Conservation (phyloP, 2,113 vertebrate species). For the Brienomyrus longianalis region DNA sequence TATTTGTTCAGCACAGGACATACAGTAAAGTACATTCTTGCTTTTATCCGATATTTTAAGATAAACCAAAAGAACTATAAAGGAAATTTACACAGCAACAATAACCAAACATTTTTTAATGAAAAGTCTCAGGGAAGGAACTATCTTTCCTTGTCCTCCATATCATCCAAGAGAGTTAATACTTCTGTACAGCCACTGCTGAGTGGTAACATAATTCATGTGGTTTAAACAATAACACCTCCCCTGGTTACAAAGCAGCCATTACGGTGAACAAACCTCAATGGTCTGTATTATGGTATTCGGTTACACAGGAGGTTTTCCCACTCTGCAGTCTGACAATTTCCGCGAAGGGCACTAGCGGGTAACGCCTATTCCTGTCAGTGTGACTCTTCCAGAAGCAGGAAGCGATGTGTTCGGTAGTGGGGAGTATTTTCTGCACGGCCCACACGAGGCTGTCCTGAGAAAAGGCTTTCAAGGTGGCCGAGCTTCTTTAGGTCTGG, state of each 20-base stretch:
- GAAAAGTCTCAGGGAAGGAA: slow-evolving; percentile 4
- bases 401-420: slow-evolving; percentile 51
- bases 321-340: slow-evolving; percentile 1
- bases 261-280: neutral
- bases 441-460: slow-evolving; percentile 69
- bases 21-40: slow-evolving; percentile 21
- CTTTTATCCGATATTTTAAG: slow-evolving; percentile 4
- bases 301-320: neutral
- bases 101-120: slow-evolving; percentile 13
- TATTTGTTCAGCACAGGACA: slow-evolving; percentile 23
- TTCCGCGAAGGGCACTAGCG: slow-evolving; percentile 33
- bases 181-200: neutral
- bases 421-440: slow-evolving; percentile 41
- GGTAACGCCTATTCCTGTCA: slow-evolving; percentile 30
- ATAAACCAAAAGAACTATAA: neutral
- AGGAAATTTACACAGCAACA: slow-evolving; percentile 21
- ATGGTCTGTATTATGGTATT: neutral
- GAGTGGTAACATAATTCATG: neutral
- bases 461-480: slow-evolving; percentile 68
- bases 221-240: neutral
- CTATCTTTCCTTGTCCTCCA: neutral
- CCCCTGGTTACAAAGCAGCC: slow-evolving; percentile 39
- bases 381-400: slow-evolving; percentile 35
- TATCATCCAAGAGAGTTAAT: neutral
- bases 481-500: slow-evolving; percentile 60